These are phyloP conservation scores for Panthera leo DNA, from an alignment of 2,113 vertebrate species.

Conservation along the genomic window DNA sequence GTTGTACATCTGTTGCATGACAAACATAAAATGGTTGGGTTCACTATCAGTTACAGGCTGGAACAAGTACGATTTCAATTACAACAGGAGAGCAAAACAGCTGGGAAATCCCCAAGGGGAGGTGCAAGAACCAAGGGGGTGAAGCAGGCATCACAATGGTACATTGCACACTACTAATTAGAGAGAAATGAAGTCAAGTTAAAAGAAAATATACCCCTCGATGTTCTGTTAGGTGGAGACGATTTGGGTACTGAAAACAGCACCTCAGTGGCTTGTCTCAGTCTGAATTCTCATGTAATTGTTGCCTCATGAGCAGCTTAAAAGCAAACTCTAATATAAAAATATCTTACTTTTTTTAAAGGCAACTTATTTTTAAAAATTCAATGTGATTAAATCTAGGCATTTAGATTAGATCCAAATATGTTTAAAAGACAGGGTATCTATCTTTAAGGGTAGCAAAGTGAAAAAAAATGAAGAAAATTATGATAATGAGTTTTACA, in stretches of 20 bases:
- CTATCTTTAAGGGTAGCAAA: conserved; percentile 53
- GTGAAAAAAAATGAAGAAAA: neutral
- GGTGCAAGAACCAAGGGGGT: conserved; percentile 78
- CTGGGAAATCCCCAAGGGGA: conserved; percentile 84
- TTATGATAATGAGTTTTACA: conserved; percentile 52
- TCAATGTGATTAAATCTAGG: neutral
- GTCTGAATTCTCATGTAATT: conserved; percentile 67
- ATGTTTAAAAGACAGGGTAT: conserved; percentile 55
- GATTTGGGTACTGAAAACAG: conserved; percentile 65
- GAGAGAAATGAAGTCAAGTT: conserved; percentile 83
- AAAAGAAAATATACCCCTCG: conserved; percentile 78
- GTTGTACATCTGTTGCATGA: conserved; percentile 84
- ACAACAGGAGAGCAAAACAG: conserved; percentile 86
- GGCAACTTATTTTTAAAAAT: conserved; percentile 34
- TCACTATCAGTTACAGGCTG: conserved; percentile 87
- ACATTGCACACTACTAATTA: conserved; percentile 85
- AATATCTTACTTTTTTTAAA: conserved; percentile 18
- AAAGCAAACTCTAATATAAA: conserved; percentile 44
- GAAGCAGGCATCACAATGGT: conserved; percentile 81
- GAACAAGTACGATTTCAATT: conserved; percentile 89
- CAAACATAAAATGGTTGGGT: conserved; percentile 87
- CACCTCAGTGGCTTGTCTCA: conserved; percentile 41
- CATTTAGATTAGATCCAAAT: conserved; percentile 54
- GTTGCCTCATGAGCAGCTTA: conserved; percentile 57
- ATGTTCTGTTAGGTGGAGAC: conserved; percentile 67